Conservation (phyloP, 2,113 vertebrate species). For the Acinonyx jubatus region DNA sequence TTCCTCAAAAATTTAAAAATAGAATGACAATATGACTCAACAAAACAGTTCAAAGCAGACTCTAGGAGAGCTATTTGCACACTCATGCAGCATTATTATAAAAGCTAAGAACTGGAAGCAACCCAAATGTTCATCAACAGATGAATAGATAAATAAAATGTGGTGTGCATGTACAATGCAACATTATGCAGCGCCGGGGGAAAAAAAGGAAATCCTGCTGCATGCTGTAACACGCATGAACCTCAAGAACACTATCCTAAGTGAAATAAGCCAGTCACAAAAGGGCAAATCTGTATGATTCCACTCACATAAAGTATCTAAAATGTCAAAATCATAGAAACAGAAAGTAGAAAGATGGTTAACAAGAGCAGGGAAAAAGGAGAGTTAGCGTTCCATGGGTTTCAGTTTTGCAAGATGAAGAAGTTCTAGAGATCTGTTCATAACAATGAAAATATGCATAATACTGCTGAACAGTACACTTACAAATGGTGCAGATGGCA, state of each 20-base stretch:
- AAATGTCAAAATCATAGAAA: neutral
- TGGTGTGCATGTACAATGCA: neutral
- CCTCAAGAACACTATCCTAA: neutral
- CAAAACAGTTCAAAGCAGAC: slow-evolving; percentile 10
- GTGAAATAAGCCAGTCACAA: neutral
- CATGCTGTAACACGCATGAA: neutral
- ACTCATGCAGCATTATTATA: neutral
- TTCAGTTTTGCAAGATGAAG: neutral
- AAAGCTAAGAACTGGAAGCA: neutral
- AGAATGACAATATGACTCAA: neutral
- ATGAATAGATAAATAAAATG: neutral
- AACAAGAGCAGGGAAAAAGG: neutral
- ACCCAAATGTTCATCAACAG: neutral
- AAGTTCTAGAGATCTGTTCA: neutral
- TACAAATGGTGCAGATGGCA: neutral
- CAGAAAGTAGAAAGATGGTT: neutral
- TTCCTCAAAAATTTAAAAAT: neutral
- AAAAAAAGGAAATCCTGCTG: neutral
- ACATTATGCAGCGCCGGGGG: neutral
- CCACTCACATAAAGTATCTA: neutral
- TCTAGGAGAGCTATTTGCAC: neutral
- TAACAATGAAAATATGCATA: neutral
- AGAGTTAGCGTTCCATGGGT: neutral
- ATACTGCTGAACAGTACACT: neutral
- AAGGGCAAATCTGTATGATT: neutral